Conservation (phyloP, 1,140 invertebrate genomes). For the Philotrypesis tridentata region DNA sequence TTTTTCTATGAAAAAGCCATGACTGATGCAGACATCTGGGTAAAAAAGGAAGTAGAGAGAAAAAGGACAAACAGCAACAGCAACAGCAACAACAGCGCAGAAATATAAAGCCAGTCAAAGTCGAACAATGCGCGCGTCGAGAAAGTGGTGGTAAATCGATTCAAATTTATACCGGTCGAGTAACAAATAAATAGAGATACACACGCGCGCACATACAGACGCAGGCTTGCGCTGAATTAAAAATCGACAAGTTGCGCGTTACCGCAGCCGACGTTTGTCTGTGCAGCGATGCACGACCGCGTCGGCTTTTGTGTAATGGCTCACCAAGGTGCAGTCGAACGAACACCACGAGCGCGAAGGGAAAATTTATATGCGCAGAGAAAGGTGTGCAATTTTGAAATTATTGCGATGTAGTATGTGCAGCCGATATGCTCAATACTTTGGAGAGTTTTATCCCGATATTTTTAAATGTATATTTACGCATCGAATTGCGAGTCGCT, state of each 20-base stretch:
- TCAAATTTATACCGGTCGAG: background rate
- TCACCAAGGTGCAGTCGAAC: background rate
- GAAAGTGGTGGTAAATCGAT: background rate
- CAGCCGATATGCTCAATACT: no score
- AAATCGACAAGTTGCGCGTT: constrained; percentile 11
- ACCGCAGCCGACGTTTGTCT: background rate
- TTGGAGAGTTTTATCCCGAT: no score
- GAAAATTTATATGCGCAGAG: background rate
- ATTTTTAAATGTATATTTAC: no score
- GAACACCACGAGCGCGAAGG: background rate
- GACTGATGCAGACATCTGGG: background rate
- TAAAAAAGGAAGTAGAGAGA: background rate
- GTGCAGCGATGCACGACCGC: background rate
- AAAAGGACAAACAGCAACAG: background rate
- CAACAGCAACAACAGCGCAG: no score
- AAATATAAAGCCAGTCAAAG: background rate
- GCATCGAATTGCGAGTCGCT: no score
- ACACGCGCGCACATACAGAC: background rate
- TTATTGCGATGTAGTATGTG: no score
- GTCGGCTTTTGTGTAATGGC: background rate
- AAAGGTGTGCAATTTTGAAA: no score
- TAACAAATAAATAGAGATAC: background rate
- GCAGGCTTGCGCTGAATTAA: background rate
- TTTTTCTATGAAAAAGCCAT: background rate
- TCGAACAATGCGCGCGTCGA: background rate